These are phyloP conservation scores for Neoniphon sammara DNA, from an alignment of 2,797 vertebrate genomes.

Conservation along the genomic window DNA sequence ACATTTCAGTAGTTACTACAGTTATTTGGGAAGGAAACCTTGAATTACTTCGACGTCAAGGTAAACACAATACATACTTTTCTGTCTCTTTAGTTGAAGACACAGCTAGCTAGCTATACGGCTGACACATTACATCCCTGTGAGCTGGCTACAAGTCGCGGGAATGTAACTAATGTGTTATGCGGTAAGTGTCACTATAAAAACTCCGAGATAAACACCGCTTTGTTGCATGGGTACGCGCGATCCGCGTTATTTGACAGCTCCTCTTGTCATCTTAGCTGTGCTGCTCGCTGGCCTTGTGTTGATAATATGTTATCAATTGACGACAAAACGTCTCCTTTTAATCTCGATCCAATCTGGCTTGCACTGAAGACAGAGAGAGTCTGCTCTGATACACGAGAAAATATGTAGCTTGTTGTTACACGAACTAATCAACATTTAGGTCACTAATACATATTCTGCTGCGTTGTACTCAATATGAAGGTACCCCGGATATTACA, in stretches of 20 bases:
- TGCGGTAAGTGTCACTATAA: constrained; percentile 15
- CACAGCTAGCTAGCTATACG: not conserved
- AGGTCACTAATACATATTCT: accelerated
- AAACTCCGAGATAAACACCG: constrained; percentile 30
- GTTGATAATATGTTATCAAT: constrained; percentile 39
- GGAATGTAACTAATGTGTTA: constrained; percentile 33
- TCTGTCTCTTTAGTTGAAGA: not conserved
- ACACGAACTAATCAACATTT: too few relatives aligned
- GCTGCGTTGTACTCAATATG: not conserved
- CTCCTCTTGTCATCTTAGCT: not conserved
- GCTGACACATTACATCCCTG: not conserved
- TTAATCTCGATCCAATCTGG: constrained; percentile 32
- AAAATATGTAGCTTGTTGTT: too few relatives aligned
- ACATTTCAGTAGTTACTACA: constrained; percentile 20
- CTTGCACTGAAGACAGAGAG: not conserved
- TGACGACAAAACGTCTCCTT: constrained; percentile 24
- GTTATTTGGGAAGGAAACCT: not conserved
- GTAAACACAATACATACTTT: not conserved
- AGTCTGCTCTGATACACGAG: too few relatives aligned
- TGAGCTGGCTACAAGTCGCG: constrained; percentile 29
- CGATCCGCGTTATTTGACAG: not conserved
- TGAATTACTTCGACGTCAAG: constrained; percentile 44
- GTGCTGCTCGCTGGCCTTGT: constrained; percentile 43
- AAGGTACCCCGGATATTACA: not conserved
- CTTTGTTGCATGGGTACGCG: not conserved